phyloP scores from a whole-genome alignment of 2,113 vertebrate genomes.

The Myotis lucifugus region DNA sequence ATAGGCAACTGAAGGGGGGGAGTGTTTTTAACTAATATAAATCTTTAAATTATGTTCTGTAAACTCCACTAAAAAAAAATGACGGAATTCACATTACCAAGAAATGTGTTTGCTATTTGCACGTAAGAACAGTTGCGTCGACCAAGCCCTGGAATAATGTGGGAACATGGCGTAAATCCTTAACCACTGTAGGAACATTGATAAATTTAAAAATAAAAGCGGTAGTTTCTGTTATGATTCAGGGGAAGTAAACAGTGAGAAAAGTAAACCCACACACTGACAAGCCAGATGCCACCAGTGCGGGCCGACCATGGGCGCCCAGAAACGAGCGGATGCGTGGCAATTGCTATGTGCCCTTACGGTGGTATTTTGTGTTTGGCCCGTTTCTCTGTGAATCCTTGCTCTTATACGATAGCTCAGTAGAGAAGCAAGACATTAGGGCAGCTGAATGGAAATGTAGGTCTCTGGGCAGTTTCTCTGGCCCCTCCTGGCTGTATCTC shows the following conservation, averaged over 20 bases:
- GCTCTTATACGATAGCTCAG: neutral
- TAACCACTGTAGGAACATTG: rapidly evolving
- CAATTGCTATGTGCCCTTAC: neutral
- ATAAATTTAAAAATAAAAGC: neutral
- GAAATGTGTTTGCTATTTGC: neutral
- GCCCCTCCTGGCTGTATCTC: rapidly evolving
- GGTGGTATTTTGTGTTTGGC: neutral
- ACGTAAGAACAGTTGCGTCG: rapidly evolving
- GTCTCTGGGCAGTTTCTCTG: neutral
- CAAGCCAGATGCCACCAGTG: neutral
- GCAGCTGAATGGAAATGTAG: neutral
- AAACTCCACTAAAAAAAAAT: neutral
- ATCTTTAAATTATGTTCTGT: neutral
- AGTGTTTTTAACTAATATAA: neutral
- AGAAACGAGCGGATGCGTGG: rapidly evolving
- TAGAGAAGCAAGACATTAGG: neutral
- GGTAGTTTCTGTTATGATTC: rapidly evolving
- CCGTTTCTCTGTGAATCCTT: neutral
- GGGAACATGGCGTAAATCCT: rapidly evolving
- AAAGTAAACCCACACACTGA: neutral
- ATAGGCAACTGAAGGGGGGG: neutral
- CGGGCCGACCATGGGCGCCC: neutral
- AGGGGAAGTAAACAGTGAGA: neutral
- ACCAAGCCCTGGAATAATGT: rapidly evolving
- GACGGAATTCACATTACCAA: neutral